Base-by-base conservation (phyloP, 1,140 invertebrate species). In the Polypedilum pembai region DNA sequence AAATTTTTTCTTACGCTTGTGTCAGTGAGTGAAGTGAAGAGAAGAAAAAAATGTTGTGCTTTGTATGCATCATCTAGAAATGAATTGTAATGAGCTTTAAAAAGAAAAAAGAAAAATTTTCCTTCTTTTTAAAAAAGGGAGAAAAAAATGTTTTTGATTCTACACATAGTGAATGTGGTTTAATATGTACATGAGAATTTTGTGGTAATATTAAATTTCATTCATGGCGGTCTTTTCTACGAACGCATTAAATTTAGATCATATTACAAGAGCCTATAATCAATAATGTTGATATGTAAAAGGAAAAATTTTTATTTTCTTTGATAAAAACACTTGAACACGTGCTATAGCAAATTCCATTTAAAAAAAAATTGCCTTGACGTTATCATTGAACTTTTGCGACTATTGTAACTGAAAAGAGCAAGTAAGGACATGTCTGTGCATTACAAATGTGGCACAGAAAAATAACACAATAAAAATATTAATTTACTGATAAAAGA, bases 231-330 rank as follows among this genome's bases (percentile, higher is more conserved):
- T 56, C 45, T 56, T 56, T 56, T 56, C 45, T 56, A 56, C n/a
- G 45, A 56, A 56, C 45, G 45, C 45, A 56, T 56, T 56, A 56
- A 56, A 56, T 56, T 56, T 15, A 56, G 12, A 56, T 56, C 45
- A n/a, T 56, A 15, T 56, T 56, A 56, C 45, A 15, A n/a, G 45
- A 56, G 12, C n/a, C 41, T 4, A 56, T 56, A 56, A 56, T 56
- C 45, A 56, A 56, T 56, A 56, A 56, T 56, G 10, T 33, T 33
- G 24, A 33, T 33, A 33, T 12, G 45, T 10, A 45, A 45, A 7
- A 45, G 8, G 41, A 45, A 45, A 45, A 45, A 45, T 45, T 1
- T 45, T 45, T 45, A 33, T 3, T 33, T 33, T 33, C 24, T 33
- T 33, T 33, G n/a, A n/a, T 33, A 33, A 33, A 33, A 33, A 33